phyloP scores from a whole-genome alignment of 2,113 vertebrate species.

The Poicephalus gulielmi region DNA sequence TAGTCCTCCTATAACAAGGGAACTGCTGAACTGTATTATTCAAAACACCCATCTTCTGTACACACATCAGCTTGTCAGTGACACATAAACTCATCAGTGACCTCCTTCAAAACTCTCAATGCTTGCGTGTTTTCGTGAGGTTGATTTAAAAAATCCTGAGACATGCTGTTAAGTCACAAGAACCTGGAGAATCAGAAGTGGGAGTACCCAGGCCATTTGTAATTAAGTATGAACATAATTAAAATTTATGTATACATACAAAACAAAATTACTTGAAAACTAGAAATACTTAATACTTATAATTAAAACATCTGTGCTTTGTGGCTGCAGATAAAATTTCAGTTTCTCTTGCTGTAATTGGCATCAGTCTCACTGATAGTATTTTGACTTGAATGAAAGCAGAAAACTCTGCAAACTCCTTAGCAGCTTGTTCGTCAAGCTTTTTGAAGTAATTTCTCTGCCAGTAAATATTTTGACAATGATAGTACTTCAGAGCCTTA shows the following conservation, averaged over 20 bases:
- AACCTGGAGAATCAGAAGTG: background rate
- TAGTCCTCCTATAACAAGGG: background rate
- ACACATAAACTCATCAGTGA: background rate
- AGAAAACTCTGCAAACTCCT: background rate
- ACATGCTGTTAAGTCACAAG: background rate
- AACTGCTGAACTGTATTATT: background rate
- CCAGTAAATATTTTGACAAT: background rate
- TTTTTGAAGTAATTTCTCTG: background rate
- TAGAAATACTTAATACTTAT: background rate
- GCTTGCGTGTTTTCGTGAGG: background rate
- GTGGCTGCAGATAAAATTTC: background rate
- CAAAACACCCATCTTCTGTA: background rate
- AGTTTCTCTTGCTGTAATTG: background rate
- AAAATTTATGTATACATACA: background rate
- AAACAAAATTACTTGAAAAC: background rate
- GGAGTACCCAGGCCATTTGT: background rate
- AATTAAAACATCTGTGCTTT: background rate
- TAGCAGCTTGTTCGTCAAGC: background rate
- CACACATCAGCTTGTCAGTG: background rate
- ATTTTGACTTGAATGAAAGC: background rate
- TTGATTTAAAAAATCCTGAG: background rate
- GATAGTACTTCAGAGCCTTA: background rate
- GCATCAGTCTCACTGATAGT: background rate
- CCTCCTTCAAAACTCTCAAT: background rate
- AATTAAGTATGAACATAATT: background rate